phyloP scores from a whole-genome alignment of 2,113 vertebrate genomes.

The Crotophaga sulcirostris region DNA sequence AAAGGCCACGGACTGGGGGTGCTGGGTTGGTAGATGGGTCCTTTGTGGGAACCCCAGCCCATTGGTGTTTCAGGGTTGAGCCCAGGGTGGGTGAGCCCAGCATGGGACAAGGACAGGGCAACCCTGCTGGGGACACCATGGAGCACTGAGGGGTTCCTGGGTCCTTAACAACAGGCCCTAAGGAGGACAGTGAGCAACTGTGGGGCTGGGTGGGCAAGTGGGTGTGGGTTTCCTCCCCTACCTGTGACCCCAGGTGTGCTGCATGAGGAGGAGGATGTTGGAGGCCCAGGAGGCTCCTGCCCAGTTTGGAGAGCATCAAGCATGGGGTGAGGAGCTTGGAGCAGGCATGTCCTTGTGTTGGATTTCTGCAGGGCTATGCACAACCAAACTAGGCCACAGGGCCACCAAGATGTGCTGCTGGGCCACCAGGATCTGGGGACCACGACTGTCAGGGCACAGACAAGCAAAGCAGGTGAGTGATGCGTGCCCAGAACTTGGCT shows the following conservation, averaged over 20 bases:
- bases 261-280: background rate
- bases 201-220: background rate
- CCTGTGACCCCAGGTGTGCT: background rate
- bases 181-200: accelerated
- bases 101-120: no score
- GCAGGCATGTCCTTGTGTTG: accelerated
- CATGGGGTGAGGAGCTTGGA: accelerated
- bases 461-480: accelerated
- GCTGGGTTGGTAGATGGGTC: background rate
- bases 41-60: background rate
- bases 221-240: background rate
- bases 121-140: accelerated
- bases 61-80: accelerated
- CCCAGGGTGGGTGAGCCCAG: background rate
- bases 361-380: accelerated
- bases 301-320: accelerated
- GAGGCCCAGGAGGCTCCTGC: background rate
- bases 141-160: accelerated
- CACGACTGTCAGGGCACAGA: accelerated
- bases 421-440: background rate
- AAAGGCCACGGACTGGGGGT: background rate
- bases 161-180: background rate
- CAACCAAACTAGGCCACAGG: background rate
- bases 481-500: accelerated
- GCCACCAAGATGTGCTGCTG: background rate